Conservation (phyloP, 2,888 invertebrate species). For the Troglohyphantes excavatus region DNA sequence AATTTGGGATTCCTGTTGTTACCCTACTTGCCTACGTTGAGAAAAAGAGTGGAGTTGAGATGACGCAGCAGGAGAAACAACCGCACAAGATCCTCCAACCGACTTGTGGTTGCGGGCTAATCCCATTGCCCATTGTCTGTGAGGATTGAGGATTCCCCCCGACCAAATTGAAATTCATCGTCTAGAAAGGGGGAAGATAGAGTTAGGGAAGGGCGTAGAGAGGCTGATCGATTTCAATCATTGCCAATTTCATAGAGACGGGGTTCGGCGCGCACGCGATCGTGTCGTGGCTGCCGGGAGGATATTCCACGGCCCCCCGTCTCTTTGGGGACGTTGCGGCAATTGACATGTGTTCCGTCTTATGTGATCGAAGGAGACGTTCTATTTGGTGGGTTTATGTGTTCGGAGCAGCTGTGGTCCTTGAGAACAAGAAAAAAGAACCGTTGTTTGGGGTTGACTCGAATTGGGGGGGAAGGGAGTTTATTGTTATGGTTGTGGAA, state of each 20-base stretch:
- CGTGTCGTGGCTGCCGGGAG: neutral
- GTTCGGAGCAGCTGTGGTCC: neutral
- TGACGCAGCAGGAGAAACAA: conserved; percentile 16
- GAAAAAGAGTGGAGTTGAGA: conserved; percentile 4
- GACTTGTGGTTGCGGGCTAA: conserved; percentile 49
- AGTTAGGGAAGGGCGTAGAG: conserved; percentile 5
- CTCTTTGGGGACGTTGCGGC: neutral
- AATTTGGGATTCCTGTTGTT: conserved; percentile 40
- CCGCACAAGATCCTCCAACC: conserved; percentile 24
- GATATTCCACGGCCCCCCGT: neutral
- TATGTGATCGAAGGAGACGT: neutral
- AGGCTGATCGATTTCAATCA: conserved; percentile 75
- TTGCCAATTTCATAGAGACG: conserved; percentile 72
- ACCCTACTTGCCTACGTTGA: neutral
- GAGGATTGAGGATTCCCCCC: neutral
- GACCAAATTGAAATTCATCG: conserved; percentile 76
- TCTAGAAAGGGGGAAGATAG: conserved; percentile 17
- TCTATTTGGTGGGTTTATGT: neutral
- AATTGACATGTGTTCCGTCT: conserved; percentile 22
- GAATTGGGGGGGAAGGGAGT: neutral
- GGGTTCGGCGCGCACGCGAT: neutral
- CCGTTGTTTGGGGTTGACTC: neutral
- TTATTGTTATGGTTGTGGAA: neutral
- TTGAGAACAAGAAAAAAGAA: neutral
- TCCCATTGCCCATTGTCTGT: conserved; percentile 49